Conservation (phyloP, 2,113 vertebrate genomes). For the Pedionomus torquatus region DNA sequence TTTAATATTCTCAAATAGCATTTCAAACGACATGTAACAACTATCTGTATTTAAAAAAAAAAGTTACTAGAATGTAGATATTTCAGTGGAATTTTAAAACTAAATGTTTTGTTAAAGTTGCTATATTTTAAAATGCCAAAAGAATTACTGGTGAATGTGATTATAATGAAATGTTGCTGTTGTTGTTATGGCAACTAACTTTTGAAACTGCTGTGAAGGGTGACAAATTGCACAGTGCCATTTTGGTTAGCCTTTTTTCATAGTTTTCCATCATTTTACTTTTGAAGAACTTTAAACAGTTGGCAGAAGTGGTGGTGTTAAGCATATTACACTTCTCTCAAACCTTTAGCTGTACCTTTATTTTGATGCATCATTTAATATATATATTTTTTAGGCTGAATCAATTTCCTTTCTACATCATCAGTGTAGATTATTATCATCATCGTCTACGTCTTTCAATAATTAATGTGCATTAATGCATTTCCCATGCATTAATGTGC, state of each 20-base stretch:
- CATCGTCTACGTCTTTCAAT: neutral
- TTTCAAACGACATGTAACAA: neutral
- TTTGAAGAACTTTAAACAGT: constrained; percentile 24
- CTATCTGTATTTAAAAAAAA: neutral
- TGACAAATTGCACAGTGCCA: constrained; percentile 17
- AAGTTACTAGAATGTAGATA: neutral
- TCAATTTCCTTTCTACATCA: neutral
- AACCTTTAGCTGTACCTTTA: neutral
- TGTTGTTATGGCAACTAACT: constrained; percentile 69
- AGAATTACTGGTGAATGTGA: constrained; percentile 4
- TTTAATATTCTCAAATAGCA: neutral
- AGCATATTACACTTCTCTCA: neutral
- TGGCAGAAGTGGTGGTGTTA: neutral
- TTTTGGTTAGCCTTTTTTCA: constrained; percentile 14
- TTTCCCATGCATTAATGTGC: too few species aligned
- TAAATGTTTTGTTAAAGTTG: constrained; percentile 30
- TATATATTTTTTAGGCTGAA: neutral
- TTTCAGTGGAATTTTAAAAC: neutral
- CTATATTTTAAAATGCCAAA: constrained; percentile 49
- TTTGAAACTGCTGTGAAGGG: constrained; percentile 8
- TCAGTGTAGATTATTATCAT: neutral
- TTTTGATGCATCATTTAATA: neutral
- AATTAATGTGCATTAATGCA: too few species aligned
- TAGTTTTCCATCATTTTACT: constrained; percentile 5
- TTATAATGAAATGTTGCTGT: constrained; percentile 60